Base-by-base conservation (phyloP, 2,888 invertebrate species). In the Pandemis corylana region DNA sequence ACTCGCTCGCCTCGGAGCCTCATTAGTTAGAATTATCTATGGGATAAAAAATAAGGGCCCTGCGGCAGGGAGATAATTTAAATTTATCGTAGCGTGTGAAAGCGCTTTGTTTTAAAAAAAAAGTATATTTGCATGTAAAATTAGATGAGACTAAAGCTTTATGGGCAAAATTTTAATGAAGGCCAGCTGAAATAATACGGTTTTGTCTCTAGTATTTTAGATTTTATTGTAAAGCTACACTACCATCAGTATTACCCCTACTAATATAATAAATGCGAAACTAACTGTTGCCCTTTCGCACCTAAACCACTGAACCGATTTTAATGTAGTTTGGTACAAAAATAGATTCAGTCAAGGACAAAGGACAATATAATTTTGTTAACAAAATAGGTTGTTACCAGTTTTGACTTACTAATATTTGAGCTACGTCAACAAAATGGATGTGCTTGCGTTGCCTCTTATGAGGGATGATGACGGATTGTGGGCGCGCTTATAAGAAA, bases 11-110 rank as follows among this genome's bases (percentile, higher is more conserved):
- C 73, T 41, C n/a, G 15, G 63, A 28, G 44, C 64, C 70, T 74
- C 74, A 66, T 70, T 74, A 74, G 70, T 68, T 68, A 68, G 36
- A 51, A 66, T 66, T 68, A 69, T 74, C 64, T 69, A 65, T 65
- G 69, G 72, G 28, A 49, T 44, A 41, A 65, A 73, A 74, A 69
- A 68, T 56, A 65, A 46, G 7, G 51, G 20, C 63, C 68, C 59
- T 36, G 68, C 49, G 59, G 68, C 41, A 20, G 20, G n/a, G 41
- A 73, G 64, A 73, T 73, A 69, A 73, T 69, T 73, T 64, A 63
- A 73, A 73, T 73, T 73, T 73, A 73, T 73, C 68, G 59, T 6
- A 42, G 64, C 46, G 68, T 59, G 41, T 49, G 63, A 51, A 59
- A 59, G 46, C 51, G 56, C 72, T 68, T 61, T 68, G 59, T 59